Evolutionary conservation across 2,888 invertebrate species (phyloP), one percentile per base, ranked within the genome.

Genomic region (Ischnura elegans): DNA sequence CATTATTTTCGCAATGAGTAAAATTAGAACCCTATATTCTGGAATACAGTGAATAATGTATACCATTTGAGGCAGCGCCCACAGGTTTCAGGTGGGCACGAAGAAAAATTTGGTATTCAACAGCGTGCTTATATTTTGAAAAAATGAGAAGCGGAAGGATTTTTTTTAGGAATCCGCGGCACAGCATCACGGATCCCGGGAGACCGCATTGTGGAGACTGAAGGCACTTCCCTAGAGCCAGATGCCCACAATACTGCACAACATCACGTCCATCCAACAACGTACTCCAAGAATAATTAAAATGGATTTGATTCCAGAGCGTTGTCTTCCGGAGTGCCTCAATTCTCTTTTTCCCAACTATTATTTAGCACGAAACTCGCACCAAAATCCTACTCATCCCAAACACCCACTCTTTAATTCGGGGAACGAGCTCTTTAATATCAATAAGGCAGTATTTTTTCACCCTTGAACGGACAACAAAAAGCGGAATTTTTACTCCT

Each of bases 231-330:
- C 76, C 36, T 36, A 76, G 5, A 36, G 76, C 10, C 76, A n/a
- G n/a, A n/a, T n/a, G 36, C 29, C 76, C 13, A 16, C 29, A 76
- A 2, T 6, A n/a, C 61, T 0, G 2, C 5, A n/a, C 0, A 36
- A 8, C 29, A 76, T 76, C 29, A 25, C 36, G 76, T 36, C 76
- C 29, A 16, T 0, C 25, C 36, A 1, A 8, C 5, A n/a, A 29
- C 10, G 10, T 36, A 76, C 29, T 76, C 0, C 36, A 16, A 21
- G 61, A 45, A 90, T 45, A 61, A 66, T 90, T 66, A 90, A 90
- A 90, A 90, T 25, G 51, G 43, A 61, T 61, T 90, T 90, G 43
- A 90, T 66, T 90, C 43, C 13, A n/a, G 87, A 10, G 87, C 29
- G 87, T 19, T 5, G 8, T 6, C 2, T 36, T 21, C 55, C 36